These are phyloP conservation scores for Incurvaria masculella DNA, from an alignment of 2,888 invertebrate species.

Conservation along the genomic window DNA sequence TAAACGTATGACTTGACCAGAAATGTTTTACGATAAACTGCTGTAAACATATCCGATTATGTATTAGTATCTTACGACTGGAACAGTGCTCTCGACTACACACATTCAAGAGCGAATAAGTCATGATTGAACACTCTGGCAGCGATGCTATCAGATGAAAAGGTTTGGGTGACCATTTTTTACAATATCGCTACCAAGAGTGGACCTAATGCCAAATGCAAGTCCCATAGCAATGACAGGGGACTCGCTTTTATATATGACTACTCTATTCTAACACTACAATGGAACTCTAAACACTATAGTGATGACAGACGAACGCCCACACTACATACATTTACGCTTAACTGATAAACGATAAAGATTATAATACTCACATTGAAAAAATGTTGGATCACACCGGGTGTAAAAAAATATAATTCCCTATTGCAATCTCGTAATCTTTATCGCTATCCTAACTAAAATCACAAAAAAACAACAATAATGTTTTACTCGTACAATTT, in stretches of 20 bases:
- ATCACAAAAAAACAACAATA: slow-evolving; percentile 33
- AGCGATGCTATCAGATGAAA: no score
- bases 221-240: slow-evolving; percentile 1
- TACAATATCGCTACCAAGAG: no score
- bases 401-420: slow-evolving; percentile 50
- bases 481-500: slow-evolving; percentile 35
- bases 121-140: no score
- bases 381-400: slow-evolving; percentile 29
- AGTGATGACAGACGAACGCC: slow-evolving; percentile 28
- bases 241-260: background rate
- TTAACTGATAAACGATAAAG: slow-evolving; percentile 29
- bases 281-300: slow-evolving; percentile 35
- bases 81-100: no score
- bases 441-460: slow-evolving; percentile 30
- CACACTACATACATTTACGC: slow-evolving; percentile 29
- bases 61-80: no score
- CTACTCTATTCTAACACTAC: slow-evolving; percentile 20
- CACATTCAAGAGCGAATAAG: no score
- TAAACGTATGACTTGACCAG: no score
- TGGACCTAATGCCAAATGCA: no score
- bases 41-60: no score
- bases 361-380: slow-evolving; percentile 23
- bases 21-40: no score
- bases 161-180: no score
- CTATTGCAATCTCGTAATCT: slow-evolving; percentile 49